These are phyloP conservation scores for Nestor notabilis DNA, from an alignment of 2,113 vertebrate genomes.

Conservation along the genomic window DNA sequence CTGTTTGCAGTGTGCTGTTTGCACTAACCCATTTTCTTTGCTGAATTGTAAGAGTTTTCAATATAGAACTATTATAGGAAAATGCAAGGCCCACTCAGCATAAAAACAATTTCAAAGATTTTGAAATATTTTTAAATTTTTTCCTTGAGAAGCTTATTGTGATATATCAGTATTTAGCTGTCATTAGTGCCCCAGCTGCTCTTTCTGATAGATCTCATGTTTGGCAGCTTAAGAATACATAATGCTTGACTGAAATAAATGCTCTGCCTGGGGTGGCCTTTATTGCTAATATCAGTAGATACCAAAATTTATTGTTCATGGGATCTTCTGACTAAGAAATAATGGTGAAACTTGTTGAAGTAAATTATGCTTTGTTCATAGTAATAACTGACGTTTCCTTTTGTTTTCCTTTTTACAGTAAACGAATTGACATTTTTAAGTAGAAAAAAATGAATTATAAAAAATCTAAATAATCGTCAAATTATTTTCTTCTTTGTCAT, in stretches of 20 bases:
- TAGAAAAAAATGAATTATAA: background rate
- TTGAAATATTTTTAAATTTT: background rate
- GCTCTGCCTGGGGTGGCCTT: background rate
- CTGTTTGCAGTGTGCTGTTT: constrained; percentile 13
- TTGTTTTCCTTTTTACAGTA: background rate
- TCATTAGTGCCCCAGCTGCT: background rate
- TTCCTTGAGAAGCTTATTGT: constrained; percentile 1
- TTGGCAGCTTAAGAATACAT: background rate
- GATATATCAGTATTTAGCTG: background rate
- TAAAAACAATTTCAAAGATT: background rate
- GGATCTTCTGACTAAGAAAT: constrained; percentile 1
- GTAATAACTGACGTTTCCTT: constrained; percentile 2
- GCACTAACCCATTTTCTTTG: background rate
- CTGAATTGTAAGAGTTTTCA: background rate
- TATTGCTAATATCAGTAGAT: background rate
- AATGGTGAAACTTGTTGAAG: background rate
- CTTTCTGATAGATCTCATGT: background rate
- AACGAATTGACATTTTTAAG: background rate
- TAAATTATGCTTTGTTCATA: background rate
- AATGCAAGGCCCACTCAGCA: background rate
- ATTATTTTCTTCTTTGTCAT: background rate
- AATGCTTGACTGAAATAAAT: constrained; percentile 14
- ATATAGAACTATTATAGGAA: background rate
- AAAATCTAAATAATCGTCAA: constrained; percentile 3
- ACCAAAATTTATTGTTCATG: background rate